phyloP scores from a whole-genome alignment of 2,113 vertebrate genomes.

The Megaceryle torquata region DNA sequence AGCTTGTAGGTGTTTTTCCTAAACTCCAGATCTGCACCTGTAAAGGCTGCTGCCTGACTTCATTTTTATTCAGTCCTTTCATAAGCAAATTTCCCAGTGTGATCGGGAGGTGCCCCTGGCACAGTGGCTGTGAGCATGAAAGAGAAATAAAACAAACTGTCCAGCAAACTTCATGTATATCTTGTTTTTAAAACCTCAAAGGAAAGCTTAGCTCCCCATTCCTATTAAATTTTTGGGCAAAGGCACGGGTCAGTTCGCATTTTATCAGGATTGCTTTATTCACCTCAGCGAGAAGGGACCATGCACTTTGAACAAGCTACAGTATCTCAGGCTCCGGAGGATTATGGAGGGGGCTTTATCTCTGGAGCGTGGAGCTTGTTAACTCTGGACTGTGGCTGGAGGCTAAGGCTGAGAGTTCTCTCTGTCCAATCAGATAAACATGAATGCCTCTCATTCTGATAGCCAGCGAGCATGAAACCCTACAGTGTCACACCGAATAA shows the following conservation, averaged over 20 bases:
- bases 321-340: fast-evolving
- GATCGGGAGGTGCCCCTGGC: neutral
- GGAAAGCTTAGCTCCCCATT: neutral
- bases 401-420: neutral
- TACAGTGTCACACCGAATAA: neutral
- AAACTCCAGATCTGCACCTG: constrained; percentile 34
- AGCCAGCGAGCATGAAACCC: neutral
- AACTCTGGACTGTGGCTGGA: neutral
- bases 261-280: neutral
- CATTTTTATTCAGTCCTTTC: constrained; percentile 19
- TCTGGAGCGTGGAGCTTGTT: neutral
- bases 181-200: neutral
- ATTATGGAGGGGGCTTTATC: neutral
- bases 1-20: constrained; percentile 58
- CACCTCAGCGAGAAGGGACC: neutral
- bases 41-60: constrained; percentile 1
- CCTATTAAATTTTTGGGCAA: neutral
- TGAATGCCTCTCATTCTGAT: neutral
- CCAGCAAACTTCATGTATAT: neutral
- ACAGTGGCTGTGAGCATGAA: neutral
- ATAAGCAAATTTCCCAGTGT: neutral
- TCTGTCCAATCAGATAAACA: neutral
- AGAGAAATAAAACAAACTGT: neutral
- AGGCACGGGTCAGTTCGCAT: neutral
- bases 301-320: neutral